phyloP scores from a whole-genome alignment of 2,113 vertebrate species.

The Notarius lentiginosus region DNA sequence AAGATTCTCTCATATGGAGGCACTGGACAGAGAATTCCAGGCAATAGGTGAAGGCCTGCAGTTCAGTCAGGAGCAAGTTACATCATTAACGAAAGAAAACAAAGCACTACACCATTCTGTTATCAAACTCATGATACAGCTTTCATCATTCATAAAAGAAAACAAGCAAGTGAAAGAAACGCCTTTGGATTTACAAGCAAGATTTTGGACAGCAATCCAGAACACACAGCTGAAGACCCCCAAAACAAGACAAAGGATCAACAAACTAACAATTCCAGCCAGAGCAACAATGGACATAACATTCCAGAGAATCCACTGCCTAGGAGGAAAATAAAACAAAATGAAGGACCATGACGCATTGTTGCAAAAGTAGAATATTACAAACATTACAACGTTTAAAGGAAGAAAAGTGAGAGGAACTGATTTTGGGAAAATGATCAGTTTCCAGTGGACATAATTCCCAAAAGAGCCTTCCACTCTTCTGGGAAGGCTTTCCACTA shows the following conservation, averaged over 20 bases:
- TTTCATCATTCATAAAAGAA: slow-evolving; percentile 1
- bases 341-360: not conserved
- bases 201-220: slow-evolving; percentile 10
- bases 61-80: slow-evolving; percentile 5
- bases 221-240: not conserved
- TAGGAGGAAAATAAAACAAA: not conserved
- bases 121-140: not conserved
- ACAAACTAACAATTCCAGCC: not conserved
- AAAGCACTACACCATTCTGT: not conserved
- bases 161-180: slow-evolving; percentile 36
- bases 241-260: not conserved
- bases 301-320: no score
- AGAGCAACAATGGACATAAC: not conserved
- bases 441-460: no score
- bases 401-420: not conserved
- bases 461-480: no score
- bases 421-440: not conserved
- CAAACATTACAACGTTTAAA: not conserved
- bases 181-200: slow-evolving; percentile 5
- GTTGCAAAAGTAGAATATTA: not conserved
- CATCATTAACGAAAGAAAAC: slow-evolving; percentile 4
- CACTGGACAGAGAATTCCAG: not conserved
- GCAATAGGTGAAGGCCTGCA: not conserved
- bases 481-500: no score
- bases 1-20: not conserved